Evolutionary conservation across 2,797 vertebrate species (phyloP).

Genomic region (Rhyacichthys aspro): DNA sequence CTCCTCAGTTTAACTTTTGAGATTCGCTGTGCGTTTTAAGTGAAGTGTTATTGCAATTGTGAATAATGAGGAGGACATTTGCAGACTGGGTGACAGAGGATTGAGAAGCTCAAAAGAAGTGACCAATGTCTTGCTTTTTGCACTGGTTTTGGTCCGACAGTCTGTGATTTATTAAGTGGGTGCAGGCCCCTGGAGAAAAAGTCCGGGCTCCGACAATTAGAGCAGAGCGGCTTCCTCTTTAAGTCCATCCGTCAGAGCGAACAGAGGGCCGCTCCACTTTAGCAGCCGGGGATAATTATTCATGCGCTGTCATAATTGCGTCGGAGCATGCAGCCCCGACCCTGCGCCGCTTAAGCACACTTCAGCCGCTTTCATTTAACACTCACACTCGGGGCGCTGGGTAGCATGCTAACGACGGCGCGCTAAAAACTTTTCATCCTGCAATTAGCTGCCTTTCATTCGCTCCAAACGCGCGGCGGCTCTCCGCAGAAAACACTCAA

Average conservation of each 20-base stretch:
- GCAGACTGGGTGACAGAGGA: constrained; percentile 1
- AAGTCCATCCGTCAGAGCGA: constrained; percentile 44
- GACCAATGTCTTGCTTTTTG: constrained; percentile 13
- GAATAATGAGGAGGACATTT: constrained; percentile 5
- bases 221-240: constrained; percentile 27
- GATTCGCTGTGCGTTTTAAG: too few relatives aligned
- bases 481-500: constrained; percentile 4
- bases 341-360: constrained; percentile 34
- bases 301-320: constrained; percentile 54
- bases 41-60: not conserved
- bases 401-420: constrained; percentile 16
- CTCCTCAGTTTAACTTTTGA: too few relatives aligned
- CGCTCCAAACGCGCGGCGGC: not conserved
- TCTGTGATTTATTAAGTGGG: constrained; percentile 38
- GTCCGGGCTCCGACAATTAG: constrained; percentile 38
- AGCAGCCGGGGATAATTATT: constrained; percentile 47
- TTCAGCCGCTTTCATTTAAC: constrained; percentile 23
- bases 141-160: not conserved
- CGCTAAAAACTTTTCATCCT: not conserved
- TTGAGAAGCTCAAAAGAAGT: constrained; percentile 16
- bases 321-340: constrained; percentile 42
- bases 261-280: constrained; percentile 44
- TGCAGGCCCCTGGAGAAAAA: constrained; percentile 23
- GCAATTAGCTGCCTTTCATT: constrained; percentile 12
- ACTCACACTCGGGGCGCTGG: constrained; percentile 13